phyloP scores from a whole-genome alignment of 1,140 invertebrate species.

The Penaeus indicus region DNA sequence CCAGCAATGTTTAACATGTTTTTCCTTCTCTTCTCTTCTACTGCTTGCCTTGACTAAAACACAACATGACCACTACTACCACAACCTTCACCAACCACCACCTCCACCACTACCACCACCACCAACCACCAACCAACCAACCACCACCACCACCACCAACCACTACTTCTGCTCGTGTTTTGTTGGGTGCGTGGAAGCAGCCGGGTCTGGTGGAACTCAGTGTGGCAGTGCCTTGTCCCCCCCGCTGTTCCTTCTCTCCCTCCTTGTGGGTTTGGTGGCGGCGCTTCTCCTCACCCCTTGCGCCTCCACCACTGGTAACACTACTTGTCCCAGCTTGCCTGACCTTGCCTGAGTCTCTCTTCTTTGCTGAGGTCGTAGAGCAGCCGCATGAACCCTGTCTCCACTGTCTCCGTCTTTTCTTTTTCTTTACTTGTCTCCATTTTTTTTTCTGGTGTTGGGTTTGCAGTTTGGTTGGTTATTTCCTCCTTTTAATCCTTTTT shows the following conservation, averaged over 20 bases:
- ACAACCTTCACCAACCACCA: neutral
- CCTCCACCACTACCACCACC: slow-evolving; percentile 26
- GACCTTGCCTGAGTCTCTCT: slow-evolving; percentile 27
- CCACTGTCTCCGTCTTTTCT: neutral
- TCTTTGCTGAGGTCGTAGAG: neutral
- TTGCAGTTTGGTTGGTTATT: neutral
- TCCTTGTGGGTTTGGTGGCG: slow-evolving; percentile 48
- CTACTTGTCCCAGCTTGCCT: slow-evolving; percentile 30
- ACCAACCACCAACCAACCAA: neutral
- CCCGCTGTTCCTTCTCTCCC: slow-evolving; percentile 49
- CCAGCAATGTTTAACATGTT: slow-evolving; percentile 32
- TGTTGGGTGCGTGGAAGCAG: slow-evolving; percentile 1
- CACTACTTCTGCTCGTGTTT: neutral
- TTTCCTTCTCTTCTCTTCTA: slow-evolving; percentile 32
- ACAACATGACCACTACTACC: slow-evolving; percentile 33
- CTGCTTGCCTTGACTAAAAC: slow-evolving; percentile 47
- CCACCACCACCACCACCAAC: slow-evolving; percentile 29
- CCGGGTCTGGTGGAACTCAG: slow-evolving; percentile 36
- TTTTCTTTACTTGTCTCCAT: neutral
- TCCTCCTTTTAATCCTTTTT: neutral
- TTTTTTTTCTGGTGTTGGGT: neutral
- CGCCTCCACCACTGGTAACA: slow-evolving; percentile 47
- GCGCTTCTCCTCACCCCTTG: slow-evolving; percentile 41
- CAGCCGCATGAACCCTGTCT: too few species aligned
- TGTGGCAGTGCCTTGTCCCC: slow-evolving; percentile 38